A percentile compares a stretch with the other conserved stretches of the same genome.
phyloP scores from a whole-genome alignment of 2,113 vertebrate species.

The Orycteropus afer region DNA sequence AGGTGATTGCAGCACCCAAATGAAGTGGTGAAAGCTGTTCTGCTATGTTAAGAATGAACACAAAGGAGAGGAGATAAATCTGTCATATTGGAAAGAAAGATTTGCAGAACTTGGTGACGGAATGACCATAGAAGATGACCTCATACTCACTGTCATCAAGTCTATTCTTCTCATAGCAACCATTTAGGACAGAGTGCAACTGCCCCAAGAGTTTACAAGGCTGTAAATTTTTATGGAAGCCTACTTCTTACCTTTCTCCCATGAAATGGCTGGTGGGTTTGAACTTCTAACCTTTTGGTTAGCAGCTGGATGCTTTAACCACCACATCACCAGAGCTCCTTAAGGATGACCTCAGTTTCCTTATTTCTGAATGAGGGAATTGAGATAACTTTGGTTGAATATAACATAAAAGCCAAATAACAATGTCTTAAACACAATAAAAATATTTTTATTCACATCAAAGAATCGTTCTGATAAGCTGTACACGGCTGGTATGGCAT shows the following conservation, averaged over 20 bases:
- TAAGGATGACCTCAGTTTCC: too few species aligned
- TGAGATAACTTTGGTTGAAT: constrained; percentile 10
- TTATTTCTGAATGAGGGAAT: too few species aligned
- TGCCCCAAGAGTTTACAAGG: too few species aligned
- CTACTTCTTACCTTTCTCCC: too few species aligned
- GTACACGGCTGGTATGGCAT: neutral
- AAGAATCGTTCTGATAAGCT: neutral
- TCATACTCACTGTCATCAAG: too few species aligned
- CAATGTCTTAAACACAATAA: neutral
- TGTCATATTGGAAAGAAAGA: neutral
- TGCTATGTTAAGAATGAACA: neutral
- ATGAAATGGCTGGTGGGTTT: too few species aligned
- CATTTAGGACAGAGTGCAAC: too few species aligned
- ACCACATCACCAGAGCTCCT: too few species aligned
- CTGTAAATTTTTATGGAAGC: too few species aligned
- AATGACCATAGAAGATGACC: neutral
- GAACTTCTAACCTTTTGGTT: too few species aligned
- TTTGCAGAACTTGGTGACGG: neutral
- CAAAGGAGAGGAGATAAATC: neutral
- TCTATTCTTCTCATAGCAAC: too few species aligned
- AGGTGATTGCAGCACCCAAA: neutral
- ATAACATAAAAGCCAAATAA: neutral
- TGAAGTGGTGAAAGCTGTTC: neutral
- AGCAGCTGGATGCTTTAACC: too few species aligned
- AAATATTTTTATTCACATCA: neutral